These are phyloP conservation scores for Pecten maximus DNA, from an alignment of 2,888 invertebrate species.

Conservation along the genomic window DNA sequence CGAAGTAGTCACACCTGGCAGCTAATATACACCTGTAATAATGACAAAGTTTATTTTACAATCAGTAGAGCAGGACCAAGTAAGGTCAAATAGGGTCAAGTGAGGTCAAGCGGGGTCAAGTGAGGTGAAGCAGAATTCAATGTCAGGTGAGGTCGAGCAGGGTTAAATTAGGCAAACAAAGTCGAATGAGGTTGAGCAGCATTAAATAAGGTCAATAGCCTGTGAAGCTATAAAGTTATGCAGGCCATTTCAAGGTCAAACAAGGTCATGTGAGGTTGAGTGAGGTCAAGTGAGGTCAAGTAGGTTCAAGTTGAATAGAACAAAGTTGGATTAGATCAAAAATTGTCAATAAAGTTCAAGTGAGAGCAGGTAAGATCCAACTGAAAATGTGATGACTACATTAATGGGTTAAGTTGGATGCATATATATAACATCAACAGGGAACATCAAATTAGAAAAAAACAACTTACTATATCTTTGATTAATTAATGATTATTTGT, in stretches of 20 bases:
- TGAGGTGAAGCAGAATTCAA: not conserved
- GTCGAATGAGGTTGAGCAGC: not conserved
- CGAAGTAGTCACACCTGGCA: slow-evolving; percentile 95
- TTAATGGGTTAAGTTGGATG: too few species aligned
- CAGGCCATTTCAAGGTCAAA: not conserved
- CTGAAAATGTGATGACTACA: too few species aligned
- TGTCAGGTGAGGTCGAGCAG: not conserved
- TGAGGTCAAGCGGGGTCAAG: not conserved
- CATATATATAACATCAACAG: too few species aligned
- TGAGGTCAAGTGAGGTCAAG: not conserved
- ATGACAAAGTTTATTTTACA: too few species aligned
- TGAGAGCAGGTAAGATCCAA: too few species aligned
- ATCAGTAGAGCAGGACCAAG: too few species aligned
- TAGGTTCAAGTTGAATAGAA: not conserved
- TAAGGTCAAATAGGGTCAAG: not conserved
- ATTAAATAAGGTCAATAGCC: too few species aligned
- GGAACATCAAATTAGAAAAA: too few species aligned
- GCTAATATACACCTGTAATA: slow-evolving; percentile 89
- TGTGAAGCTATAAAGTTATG: too few species aligned
- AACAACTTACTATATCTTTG: too few species aligned
- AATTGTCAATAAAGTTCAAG: not conserved
- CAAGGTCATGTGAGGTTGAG: not conserved
- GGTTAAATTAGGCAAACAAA: not conserved
- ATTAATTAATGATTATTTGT: too few species aligned
- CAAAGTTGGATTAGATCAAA: not conserved